A percentile compares a stretch with the other conserved stretches of the same genome.
Conservation (phyloP, 2,797 vertebrate species). For the Podarcis siculus region DNA sequence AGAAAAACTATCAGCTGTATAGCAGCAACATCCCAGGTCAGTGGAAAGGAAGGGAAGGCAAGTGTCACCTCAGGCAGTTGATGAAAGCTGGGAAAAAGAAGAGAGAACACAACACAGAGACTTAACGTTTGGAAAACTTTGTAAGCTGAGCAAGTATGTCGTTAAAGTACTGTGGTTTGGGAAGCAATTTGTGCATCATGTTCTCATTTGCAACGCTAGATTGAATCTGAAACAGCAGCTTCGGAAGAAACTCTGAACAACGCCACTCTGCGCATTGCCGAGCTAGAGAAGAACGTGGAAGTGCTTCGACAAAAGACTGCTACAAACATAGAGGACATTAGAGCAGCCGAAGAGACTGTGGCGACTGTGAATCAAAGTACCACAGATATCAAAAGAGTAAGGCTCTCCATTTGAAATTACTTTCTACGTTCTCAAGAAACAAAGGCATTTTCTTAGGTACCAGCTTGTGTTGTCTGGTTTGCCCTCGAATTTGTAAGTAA, state of each 20-base stretch:
- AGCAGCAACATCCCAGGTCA: background rate
- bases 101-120: background rate
- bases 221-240: slow-evolving; percentile 88
- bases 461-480: background rate
- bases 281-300: slow-evolving; percentile 85
- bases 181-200: background rate
- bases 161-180: background rate
- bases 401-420: background rate
- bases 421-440: background rate
- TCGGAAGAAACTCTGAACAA: slow-evolving; percentile 89
- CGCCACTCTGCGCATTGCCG: slow-evolving; percentile 86
- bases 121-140: background rate
- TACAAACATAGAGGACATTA: slow-evolving; percentile 77
- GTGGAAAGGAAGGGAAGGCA: background rate
- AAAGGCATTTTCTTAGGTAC: background rate
- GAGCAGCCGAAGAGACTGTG: slow-evolving; percentile 81
- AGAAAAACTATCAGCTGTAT: background rate
- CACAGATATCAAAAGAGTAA: slow-evolving; percentile 86
- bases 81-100: background rate
- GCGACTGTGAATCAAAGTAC: slow-evolving; percentile 77
- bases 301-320: slow-evolving; percentile 83
- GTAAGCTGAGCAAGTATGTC: background rate
- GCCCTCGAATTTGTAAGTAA: background rate
- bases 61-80: background rate
- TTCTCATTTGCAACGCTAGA: slow-evolving; percentile 75